phyloP scores from a whole-genome alignment of 2,113 vertebrate genomes.

The Centropristis striata region DNA sequence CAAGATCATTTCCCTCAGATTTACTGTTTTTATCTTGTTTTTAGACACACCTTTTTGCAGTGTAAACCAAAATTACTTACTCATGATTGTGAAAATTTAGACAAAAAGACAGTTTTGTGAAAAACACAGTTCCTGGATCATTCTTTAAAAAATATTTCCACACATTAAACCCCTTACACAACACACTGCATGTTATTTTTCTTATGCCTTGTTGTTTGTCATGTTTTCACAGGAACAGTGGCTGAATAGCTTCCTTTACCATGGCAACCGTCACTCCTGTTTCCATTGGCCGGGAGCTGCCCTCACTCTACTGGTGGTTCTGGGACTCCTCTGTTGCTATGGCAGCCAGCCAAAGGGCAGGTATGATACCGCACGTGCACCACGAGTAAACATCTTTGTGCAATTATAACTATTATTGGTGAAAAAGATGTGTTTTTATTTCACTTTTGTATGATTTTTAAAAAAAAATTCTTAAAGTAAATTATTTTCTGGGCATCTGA shows the following conservation, averaged over 20 bases:
- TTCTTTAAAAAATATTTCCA: background rate
- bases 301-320: constrained; percentile 91
- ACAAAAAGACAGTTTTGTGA: background rate
- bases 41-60: too few species aligned
- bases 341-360: constrained; percentile 95
- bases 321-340: constrained; percentile 91
- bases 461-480: background rate
- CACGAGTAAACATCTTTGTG: background rate
- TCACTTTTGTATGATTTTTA: background rate
- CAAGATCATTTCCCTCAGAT: too few species aligned
- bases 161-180: background rate
- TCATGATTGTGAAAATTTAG: background rate
- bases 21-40: too few species aligned
- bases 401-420: background rate
- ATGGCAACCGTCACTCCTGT: constrained; percentile 95
- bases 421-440: too few species aligned
- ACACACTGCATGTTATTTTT: background rate
- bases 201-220: background rate
- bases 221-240: constrained; percentile 87
- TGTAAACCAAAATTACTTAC: too few species aligned
- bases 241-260: constrained; percentile 93
- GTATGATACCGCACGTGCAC: constrained; percentile 68
- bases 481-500: background rate
- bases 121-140: background rate
- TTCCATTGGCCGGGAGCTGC: constrained; percentile 97